A percentile compares a stretch with the other conserved stretches of the same genome.
Evolutionary conservation across 2,113 vertebrate species (phyloP).

Genomic region (Bolborhynchus lineola): DNA sequence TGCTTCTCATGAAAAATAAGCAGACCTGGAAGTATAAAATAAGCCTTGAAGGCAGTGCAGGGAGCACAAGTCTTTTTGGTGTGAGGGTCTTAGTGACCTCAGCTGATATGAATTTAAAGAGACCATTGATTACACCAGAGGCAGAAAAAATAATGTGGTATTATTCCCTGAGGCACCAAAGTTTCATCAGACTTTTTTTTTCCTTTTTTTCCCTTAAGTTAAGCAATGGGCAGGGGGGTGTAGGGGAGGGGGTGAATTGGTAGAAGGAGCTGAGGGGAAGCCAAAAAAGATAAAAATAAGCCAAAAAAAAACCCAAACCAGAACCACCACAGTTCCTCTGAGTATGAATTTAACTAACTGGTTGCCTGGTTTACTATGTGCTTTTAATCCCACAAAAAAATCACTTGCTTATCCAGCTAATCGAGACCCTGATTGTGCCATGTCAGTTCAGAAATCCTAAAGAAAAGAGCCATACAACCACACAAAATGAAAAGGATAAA

Average conservation of each 20-base stretch:
- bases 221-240: neutral
- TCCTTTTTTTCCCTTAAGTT: neutral
- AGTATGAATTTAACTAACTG: neutral
- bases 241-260: neutral
- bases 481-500: neutral
- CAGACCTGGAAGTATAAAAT: neutral
- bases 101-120: constrained; percentile 48
- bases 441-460: neutral
- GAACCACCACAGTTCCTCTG: neutral
- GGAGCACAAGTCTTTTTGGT: constrained; percentile 8
- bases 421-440: constrained; percentile 14
- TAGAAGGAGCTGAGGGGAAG: neutral
- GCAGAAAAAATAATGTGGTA: constrained; percentile 30
- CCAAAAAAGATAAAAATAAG: neutral
- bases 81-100: neutral
- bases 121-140: constrained; percentile 30
- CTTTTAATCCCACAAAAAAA: neutral
- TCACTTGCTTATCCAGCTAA: constrained; percentile 31
- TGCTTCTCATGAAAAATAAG: neutral
- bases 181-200: constrained; percentile 5
- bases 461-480: neutral
- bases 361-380: neutral
- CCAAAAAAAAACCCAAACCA: neutral
- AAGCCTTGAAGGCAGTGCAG: neutral
- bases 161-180: neutral